Conservation (phyloP, 2,113 vertebrate genomes). For the Silurus meridionalis region DNA sequence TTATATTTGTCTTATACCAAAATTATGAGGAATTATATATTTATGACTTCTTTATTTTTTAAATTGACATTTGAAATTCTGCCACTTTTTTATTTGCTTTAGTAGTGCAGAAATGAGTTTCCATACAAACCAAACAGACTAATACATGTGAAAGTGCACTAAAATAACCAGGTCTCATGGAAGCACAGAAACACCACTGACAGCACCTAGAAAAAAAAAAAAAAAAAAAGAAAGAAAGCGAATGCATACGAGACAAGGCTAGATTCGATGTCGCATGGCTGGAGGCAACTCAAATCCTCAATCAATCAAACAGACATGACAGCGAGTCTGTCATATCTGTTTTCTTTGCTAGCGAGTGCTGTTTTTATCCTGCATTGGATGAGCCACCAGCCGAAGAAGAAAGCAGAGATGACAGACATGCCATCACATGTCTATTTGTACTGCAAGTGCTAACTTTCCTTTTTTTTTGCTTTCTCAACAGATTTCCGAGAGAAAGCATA, state of each 20-base stretch:
- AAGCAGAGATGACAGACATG: conserved; percentile 11
- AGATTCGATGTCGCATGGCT: conserved; percentile 13
- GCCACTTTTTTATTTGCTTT: background rate
- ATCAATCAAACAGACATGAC: conserved; percentile 19
- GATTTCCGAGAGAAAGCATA: background rate
- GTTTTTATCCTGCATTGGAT: conserved; percentile 7
- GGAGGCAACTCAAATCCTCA: conserved; percentile 11
- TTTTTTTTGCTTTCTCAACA: conserved; percentile 25
- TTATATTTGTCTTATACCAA: background rate
- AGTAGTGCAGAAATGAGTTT: background rate
- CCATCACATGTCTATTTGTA: conserved; percentile 22
- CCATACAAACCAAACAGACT: background rate
- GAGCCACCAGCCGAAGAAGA: conserved; percentile 12
- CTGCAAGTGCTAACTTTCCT: conserved; percentile 18
- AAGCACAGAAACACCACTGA: background rate
- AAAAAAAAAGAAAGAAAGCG: background rate
- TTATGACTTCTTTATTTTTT: background rate
- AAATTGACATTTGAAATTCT: too few relatives aligned
- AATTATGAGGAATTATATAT: background rate
- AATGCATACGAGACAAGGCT: background rate
- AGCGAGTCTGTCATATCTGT: conserved; percentile 1
- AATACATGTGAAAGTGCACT: background rate
- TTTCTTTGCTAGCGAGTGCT: conserved; percentile 13
- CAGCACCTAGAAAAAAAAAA: background rate
- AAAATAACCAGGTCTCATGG: background rate